These are phyloP conservation scores for Rhopalosiphum maidis DNA, from an alignment of 1,140 invertebrate genomes.

Conservation along the genomic window DNA sequence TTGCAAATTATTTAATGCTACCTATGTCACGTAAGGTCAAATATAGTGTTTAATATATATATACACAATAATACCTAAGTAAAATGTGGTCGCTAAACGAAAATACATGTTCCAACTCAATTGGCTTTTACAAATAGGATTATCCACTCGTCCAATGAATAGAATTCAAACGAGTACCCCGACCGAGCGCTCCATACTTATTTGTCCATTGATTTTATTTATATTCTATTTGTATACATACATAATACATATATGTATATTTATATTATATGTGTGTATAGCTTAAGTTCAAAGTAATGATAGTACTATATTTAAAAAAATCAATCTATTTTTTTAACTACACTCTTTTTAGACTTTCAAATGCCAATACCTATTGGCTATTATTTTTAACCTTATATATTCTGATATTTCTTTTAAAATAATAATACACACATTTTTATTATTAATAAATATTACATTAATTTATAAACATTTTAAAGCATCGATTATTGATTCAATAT, in stretches of 20 bases:
- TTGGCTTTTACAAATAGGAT: conserved; percentile 20
- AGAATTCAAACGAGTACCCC: not conserved
- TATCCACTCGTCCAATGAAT: not conserved
- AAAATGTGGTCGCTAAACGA: not conserved
- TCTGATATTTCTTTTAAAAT: too few species aligned
- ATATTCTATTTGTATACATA: not conserved
- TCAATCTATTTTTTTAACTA: not conserved
- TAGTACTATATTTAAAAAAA: not conserved
- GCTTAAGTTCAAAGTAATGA: not conserved
- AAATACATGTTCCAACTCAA: not conserved
- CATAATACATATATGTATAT: too few species aligned
- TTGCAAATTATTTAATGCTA: not conserved
- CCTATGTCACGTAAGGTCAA: not conserved
- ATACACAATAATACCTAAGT: not conserved
- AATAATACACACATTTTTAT: not conserved
- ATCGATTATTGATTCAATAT: not conserved
- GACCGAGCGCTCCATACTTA: not conserved
- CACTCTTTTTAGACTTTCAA: not conserved
- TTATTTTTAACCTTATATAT: not conserved
- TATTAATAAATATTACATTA: not conserved
- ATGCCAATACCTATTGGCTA: not conserved
- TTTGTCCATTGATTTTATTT: not conserved
- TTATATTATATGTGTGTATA: not conserved
- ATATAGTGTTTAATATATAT: not conserved
- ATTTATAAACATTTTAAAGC: not conserved